Percentiles rank a stretch among this genome's conserved stretches.
Evolutionary conservation across 2,888 invertebrate species (phyloP).

Genomic region (Agrypnus murinus): DNA sequence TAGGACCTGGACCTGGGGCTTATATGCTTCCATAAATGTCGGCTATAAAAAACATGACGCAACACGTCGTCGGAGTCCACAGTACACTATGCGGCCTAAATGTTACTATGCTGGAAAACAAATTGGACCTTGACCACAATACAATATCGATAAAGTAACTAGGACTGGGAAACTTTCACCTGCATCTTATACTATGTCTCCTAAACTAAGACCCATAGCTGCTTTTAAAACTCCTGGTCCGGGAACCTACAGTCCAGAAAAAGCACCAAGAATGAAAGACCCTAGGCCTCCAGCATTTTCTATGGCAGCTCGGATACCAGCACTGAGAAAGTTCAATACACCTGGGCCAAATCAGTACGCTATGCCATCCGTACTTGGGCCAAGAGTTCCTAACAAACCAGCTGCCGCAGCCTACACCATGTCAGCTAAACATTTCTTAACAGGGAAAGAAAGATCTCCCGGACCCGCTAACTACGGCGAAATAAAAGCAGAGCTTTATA

Average conservation of each 20-base stretch:
- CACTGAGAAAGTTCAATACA: conserved; percentile 60
- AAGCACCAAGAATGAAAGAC: conserved; percentile 73
- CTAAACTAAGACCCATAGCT: conserved; percentile 57
- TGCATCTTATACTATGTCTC: conserved; percentile 72
- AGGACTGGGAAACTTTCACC: conserved; percentile 69
- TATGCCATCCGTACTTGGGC: conserved; percentile 73
- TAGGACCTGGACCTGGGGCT: conserved; percentile 81
- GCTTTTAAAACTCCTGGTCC: conserved; percentile 75
- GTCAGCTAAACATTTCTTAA: conserved; percentile 57
- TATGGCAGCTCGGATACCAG: conserved; percentile 71
- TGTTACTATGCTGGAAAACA: conserved; percentile 53
- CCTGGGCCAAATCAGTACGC: conserved; percentile 80
- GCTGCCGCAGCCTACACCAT: conserved; percentile 73
- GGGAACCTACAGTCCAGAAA: conserved; percentile 78
- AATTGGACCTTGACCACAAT: conserved; percentile 70
- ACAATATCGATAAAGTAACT: conserved; percentile 73
- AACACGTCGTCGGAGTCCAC: conserved; percentile 77
- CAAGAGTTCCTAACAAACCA: conserved; percentile 72
- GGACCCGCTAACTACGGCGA: conserved; percentile 71
- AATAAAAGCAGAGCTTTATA: conserved; percentile 62
- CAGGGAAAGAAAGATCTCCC: conserved; percentile 60
- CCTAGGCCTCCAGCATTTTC: conserved; percentile 76
- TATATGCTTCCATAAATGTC: conserved; percentile 77
- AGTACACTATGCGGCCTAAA: conserved; percentile 76
- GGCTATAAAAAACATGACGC: conserved; percentile 79